phyloP scores from a whole-genome alignment of 1,140 invertebrate genomes.

The Cyrtorhinus lividipennis region DNA sequence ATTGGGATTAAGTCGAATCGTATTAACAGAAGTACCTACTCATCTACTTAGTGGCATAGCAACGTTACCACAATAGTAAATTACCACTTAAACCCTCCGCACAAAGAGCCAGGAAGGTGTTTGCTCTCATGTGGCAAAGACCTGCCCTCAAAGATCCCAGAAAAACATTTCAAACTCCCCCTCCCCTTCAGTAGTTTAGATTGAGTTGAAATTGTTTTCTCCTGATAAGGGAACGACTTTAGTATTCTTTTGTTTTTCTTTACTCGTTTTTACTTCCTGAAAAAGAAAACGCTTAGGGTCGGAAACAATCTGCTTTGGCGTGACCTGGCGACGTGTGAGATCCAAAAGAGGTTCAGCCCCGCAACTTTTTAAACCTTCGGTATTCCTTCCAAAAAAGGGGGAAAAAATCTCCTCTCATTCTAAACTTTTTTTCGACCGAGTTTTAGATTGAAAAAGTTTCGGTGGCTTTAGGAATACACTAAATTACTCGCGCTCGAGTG shows the following conservation, averaged over 20 bases:
- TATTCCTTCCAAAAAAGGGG: background rate
- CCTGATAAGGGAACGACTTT: background rate
- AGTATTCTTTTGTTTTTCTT: background rate
- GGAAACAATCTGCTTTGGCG: background rate
- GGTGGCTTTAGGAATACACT: slow-evolving; percentile 1
- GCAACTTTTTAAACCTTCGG: slow-evolving; percentile 1
- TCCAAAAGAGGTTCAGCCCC: background rate
- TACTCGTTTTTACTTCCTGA: background rate
- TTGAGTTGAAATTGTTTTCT: background rate
- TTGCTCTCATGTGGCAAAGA: too few species aligned
- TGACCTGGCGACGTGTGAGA: slow-evolving; percentile 1
- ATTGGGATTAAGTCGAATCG: too few species aligned
- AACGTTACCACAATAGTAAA: too few species aligned
- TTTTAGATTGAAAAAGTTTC: slow-evolving; percentile 8
- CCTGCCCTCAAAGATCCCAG: too few species aligned
- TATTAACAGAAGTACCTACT: too few species aligned
- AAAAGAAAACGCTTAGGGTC: background rate
- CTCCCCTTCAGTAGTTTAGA: background rate
- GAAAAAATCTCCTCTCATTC: background rate
- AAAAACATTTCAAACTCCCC: background rate
- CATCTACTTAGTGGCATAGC: too few species aligned
- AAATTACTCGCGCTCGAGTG: background rate
- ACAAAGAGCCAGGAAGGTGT: too few species aligned
- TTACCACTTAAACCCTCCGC: too few species aligned
- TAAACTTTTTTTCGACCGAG: background rate